Evolutionary conservation across 2,888 invertebrate genomes (phyloP).

Genomic region (Cybosia mesomella): DNA sequence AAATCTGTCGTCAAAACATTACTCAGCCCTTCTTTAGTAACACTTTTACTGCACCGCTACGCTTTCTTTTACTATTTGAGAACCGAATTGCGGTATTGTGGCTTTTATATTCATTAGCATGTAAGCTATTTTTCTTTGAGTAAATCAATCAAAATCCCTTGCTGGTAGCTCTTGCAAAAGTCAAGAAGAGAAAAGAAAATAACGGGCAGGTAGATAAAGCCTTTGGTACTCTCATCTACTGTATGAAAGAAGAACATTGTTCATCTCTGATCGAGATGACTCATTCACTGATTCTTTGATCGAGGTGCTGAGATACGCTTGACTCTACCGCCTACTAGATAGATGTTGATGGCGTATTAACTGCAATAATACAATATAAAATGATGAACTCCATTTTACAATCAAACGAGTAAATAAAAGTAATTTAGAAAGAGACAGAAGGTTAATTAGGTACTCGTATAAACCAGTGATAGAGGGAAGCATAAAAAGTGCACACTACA

Average conservation of each 20-base stretch:
- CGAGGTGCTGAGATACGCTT: background rate
- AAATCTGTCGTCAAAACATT: slow-evolving; percentile 13
- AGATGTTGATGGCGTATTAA: background rate
- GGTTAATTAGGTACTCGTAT: background rate
- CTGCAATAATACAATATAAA: background rate
- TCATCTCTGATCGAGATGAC: background rate
- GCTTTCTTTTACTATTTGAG: slow-evolving; percentile 66
- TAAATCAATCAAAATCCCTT: background rate
- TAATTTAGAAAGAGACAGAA: too few species aligned
- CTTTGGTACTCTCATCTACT: too few species aligned
- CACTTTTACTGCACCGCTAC: slow-evolving; percentile 72
- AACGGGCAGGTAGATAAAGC: too few species aligned
- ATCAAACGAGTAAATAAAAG: background rate
- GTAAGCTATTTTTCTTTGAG: slow-evolving; percentile 18
- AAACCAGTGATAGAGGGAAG: background rate
- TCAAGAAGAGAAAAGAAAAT: background rate
- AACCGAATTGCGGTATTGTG: slow-evolving; percentile 24
- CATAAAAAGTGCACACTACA: slow-evolving; percentile 15
- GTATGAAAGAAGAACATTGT: too few species aligned
- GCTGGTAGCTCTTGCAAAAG: background rate
- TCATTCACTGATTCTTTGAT: too few species aligned
- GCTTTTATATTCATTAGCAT: slow-evolving; percentile 11
- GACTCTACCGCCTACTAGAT: background rate
- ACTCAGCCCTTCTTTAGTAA: slow-evolving; percentile 54
- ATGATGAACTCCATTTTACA: background rate